phyloP scores from a whole-genome alignment of 2,797 vertebrate genomes.

The Thamnophis elegans region DNA sequence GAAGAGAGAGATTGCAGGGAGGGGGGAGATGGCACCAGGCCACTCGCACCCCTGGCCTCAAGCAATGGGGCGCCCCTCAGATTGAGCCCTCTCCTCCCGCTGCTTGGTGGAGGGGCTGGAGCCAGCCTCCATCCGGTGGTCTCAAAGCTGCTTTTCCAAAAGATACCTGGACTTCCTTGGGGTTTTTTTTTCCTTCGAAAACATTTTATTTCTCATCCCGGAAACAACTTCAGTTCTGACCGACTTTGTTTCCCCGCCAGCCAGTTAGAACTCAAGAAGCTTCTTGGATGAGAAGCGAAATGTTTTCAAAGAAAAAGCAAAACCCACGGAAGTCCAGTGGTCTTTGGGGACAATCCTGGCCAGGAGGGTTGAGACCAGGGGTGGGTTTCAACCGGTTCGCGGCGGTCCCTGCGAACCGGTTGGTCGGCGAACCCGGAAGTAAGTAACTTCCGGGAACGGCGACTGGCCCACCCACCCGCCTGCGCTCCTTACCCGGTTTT shows the following conservation, averaged over 20 bases:
- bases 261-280: not conserved
- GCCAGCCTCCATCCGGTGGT: not conserved
- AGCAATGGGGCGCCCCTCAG: not conserved
- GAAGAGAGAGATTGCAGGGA: too few species aligned
- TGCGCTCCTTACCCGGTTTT: too few species aligned
- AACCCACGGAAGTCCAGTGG: not conserved
- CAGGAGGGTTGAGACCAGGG: not conserved
- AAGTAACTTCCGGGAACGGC: too few species aligned
- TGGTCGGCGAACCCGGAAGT: too few species aligned
- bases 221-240: not conserved
- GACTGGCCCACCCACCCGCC: too few species aligned
- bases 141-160: not conserved
- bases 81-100: rapidly evolving
- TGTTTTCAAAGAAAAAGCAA: not conserved
- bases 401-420: too few species aligned
- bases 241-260: not conserved
- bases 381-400: too few species aligned
- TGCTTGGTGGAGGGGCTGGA: not conserved
- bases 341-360: not conserved
- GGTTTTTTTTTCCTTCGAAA: not conserved
- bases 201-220: not conserved
- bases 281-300: not conserved
- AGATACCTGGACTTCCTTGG: not conserved
- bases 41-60: not conserved
- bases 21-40: not conserved